Evolutionary conservation across 1,140 invertebrate genomes (phyloP), one percentile per base, ranked within the genome.

Genomic region (Bombus polaris): DNA sequence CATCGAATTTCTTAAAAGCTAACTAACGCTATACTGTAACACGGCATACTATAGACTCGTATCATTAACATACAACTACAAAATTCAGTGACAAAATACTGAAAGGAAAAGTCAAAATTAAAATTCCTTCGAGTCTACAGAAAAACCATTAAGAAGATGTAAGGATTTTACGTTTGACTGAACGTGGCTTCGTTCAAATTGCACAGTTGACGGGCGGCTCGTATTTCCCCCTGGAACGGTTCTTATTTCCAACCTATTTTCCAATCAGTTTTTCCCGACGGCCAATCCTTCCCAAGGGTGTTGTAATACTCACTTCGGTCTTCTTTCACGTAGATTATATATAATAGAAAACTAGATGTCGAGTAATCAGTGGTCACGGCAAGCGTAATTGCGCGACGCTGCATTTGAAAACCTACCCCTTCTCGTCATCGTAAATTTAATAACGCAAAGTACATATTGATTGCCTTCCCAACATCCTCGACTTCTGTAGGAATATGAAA

Each of bases 231-330:
- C 0, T 22, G 39, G 39, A 65, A 65, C 39, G 42, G 22, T 65
- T 66, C 71, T 47, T 65, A 82, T 62, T 68, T 70, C 25, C 44
- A 82, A 74, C 39, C 59, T 74, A 81, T 82, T 74, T 65, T 65
- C n/a, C 57, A 47, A 82, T 73, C 28, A 74, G 35, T 82, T 65
- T 65, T 73, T 53, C 22, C 28, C 28, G 25, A 37, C 25, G 37
- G 28, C 44, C 35, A n/a, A 59, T 73, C 12, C n/a, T 25, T 42
- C 32, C 53, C 39, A 25, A 28, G 70, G 32, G 32, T 32, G n/a
- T 62, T 35, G n/a, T 82, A 65, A 82, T 35, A 44, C 39, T 32
- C 9, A 6, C n/a, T 22, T 59, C 47, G 9, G 5, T 37, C 42
- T 66, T 39, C 25, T 74, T 73, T 35, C n/a, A 5, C 47, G 18